Evolutionary conservation across 2,113 vertebrate genomes (phyloP).

Genomic region (Dipodomys merriami): DNA sequence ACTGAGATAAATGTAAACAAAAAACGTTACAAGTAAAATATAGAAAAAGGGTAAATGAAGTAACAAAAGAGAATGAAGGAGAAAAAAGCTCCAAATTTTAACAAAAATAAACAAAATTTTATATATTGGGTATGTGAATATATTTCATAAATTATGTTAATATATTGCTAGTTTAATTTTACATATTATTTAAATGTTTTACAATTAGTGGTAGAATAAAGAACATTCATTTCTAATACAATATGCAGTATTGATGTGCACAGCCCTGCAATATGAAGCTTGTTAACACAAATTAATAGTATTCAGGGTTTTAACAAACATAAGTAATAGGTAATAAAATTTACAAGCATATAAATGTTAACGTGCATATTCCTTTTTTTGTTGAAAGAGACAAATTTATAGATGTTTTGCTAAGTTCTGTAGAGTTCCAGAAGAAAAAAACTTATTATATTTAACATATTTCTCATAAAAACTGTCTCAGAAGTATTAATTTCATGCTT

Average conservation of each 20-base stretch:
- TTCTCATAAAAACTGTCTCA: slow-evolving; percentile 70
- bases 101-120: background rate
- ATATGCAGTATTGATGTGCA: background rate
- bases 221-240: background rate
- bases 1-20: background rate
- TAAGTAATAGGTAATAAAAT: slow-evolving; percentile 16
- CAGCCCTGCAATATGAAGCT: background rate
- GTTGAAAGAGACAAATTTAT: slow-evolving; percentile 62
- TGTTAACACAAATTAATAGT: slow-evolving; percentile 46
- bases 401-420: slow-evolving; percentile 64
- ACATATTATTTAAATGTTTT: too few relatives aligned
- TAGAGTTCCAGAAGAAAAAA: slow-evolving; percentile 63
- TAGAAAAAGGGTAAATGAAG: background rate
- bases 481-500: slow-evolving; percentile 73
- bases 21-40: background rate
- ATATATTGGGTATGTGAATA: too few relatives aligned
- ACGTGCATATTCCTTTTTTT: slow-evolving; percentile 43
- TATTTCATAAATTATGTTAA: too few relatives aligned
- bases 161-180: too few relatives aligned
- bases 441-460: slow-evolving; percentile 70
- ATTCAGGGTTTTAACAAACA: background rate
- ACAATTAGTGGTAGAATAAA: background rate
- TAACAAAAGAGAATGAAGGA: background rate
- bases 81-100: background rate
- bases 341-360: slow-evolving; percentile 13